Evolutionary conservation across 2,113 vertebrate genomes (phyloP).

Genomic region (Alectura lathami): DNA sequence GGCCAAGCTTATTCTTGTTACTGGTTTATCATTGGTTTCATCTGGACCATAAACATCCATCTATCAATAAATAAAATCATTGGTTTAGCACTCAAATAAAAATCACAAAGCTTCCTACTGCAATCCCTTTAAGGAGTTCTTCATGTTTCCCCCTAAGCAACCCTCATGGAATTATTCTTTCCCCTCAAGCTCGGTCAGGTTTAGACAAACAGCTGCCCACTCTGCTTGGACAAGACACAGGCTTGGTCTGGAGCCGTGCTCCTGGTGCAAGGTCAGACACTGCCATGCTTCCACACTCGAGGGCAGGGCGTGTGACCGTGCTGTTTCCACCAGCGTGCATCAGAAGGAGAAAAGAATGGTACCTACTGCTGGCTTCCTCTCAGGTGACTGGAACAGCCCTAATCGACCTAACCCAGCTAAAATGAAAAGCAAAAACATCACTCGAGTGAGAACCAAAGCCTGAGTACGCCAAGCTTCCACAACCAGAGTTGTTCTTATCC

Average conservation of each 20-base stretch:
- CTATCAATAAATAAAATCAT: constrained; percentile 69
- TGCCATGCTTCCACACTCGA: not conserved
- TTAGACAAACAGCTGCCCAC: constrained; percentile 27
- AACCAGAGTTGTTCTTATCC: not conserved
- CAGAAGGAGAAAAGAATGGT: not conserved
- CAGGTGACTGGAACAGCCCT: constrained; percentile 49
- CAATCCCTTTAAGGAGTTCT: not conserved
- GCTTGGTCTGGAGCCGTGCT: constrained; percentile 8
- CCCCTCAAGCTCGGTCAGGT: not conserved
- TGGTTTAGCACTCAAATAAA: constrained; percentile 49
- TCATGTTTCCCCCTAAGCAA: not conserved
- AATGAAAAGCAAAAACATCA: constrained; percentile 39
- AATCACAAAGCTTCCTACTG: not conserved
- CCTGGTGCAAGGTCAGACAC: not conserved
- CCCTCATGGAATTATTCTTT: not conserved
- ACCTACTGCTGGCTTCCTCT: not conserved
- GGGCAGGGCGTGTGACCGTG: not conserved
- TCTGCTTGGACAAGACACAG: constrained; percentile 30
- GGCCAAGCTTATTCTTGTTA: not conserved
- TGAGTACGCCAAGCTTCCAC: not conserved
- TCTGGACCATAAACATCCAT: constrained; percentile 54
- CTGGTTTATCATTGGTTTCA: constrained; percentile 68
- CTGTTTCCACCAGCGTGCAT: not conserved
- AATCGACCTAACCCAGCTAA: constrained; percentile 53
- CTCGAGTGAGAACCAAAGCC: constrained; percentile 7